Percentiles rank a stretch among this genome's conserved stretches.
Conservation (phyloP, 2,888 invertebrate species). For the Gymnocheta viridis region DNA sequence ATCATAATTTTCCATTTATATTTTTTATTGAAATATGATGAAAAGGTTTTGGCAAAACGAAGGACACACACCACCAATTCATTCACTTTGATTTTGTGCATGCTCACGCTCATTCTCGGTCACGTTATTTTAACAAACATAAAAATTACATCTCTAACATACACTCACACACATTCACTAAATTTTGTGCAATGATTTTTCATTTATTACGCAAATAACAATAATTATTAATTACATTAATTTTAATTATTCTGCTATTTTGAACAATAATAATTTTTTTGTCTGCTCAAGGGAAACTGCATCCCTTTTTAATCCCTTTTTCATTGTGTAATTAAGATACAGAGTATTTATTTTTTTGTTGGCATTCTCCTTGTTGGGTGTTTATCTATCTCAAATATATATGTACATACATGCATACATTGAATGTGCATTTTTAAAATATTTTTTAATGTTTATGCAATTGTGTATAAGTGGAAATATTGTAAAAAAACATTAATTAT, state of each 20-base stretch:
- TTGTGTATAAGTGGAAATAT: constrained; percentile 52
- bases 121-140: not conserved
- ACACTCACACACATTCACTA: not conserved
- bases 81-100: not conserved
- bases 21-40: no score
- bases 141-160: not conserved
- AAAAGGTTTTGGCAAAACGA: no score
- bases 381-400: not conserved
- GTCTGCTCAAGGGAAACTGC: not conserved
- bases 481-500: constrained; percentile 62
- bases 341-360: not conserved
- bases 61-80: not conserved
- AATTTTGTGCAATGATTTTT: constrained; percentile 32
- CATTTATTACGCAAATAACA: constrained; percentile 59
- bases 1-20: no score
- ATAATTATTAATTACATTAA: constrained; percentile 62
- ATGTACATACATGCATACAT: no score
- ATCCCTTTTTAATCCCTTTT: not conserved
- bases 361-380: not conserved
- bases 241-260: constrained; percentile 60
- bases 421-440: constrained; percentile 37
- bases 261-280: constrained; percentile 30
- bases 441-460: constrained; percentile 44
- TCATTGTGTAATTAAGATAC: not conserved
- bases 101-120: no score